Base-by-base conservation (phyloP, 2,888 invertebrate genomes). In the Molanna angustata region DNA sequence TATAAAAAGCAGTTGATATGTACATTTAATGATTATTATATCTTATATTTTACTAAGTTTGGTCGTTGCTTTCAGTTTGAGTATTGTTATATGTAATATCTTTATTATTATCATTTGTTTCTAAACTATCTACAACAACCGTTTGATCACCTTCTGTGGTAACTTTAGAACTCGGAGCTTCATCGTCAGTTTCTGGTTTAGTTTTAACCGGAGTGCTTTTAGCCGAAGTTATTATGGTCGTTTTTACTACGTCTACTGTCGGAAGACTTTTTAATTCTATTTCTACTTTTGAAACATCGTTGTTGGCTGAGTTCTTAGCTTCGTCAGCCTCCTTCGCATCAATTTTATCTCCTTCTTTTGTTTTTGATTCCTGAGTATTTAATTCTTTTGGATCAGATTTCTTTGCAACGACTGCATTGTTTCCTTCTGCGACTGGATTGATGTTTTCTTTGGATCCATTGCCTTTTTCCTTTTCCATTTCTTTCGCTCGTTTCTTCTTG, bases 191-290 rank as follows among this genome's bases (percentile, higher is more conserved):
- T 6, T 39, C 18, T 4, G 39, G 18, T 33, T 49, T 40, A 19
- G 32, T 14, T 49, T 49, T 49, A 22, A 35, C 22, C 2, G 49
- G 49, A 43, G 49, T 49, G 22, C 35, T 49, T 33, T 35, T 49
- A 14, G 49, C 27, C 1, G 49, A 49, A 22, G 42, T 33, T 17
- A 49, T 49, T 11, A 49, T 42, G 11, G 49, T 49, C 22, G 42
- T 42, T 21, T 43, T 49, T 7, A 49, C 49, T 7, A 49, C 49
- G 17, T 49, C 33, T 4, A 49, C 33, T 4, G 49, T 49, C 9
- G 49, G 49, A 35, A 49, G 49, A 22, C 32, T 49, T 22, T 49
- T 49, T 22, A 49, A 21, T 49, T 49, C 49, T 41, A 49, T 49
- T 35, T 43, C 49, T 7, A 49, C 49, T 33, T 49, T 49, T 6